These are phyloP conservation scores for Agraylea sexmaculata DNA, from an alignment of 1,140 invertebrate genomes.

Conservation along the genomic window DNA sequence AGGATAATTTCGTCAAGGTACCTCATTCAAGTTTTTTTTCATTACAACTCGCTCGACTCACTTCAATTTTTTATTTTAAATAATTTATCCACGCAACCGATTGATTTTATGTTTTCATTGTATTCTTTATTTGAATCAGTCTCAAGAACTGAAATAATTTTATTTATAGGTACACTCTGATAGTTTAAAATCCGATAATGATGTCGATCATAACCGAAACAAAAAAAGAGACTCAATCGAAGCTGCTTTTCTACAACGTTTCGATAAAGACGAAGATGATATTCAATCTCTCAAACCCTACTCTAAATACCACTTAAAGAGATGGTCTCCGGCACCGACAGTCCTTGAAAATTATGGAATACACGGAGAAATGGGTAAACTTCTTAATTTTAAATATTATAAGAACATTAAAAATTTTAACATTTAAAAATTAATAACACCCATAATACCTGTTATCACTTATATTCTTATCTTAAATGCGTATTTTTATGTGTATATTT, in stretches of 20 bases:
- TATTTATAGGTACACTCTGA: slow-evolving; percentile 8
- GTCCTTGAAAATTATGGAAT: slow-evolving; percentile 53
- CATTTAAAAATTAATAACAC: not conserved
- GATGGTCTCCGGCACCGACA: slow-evolving; percentile 59
- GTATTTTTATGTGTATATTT: too few species aligned
- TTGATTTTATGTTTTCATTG: slow-evolving; percentile 2
- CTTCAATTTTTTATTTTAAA: not conserved
- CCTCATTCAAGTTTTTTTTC: slow-evolving; percentile 3
- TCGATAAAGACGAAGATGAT: slow-evolving; percentile 28
- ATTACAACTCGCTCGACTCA: slow-evolving; percentile 9
- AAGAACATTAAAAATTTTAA: not conserved
- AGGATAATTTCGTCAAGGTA: too few species aligned
- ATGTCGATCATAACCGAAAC: slow-evolving; percentile 7
- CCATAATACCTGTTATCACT: too few species aligned
- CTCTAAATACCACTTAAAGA: slow-evolving; percentile 43
- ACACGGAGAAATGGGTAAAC: slow-evolving; percentile 76
- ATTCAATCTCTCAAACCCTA: slow-evolving; percentile 30
- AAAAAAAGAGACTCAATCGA: slow-evolving; percentile 36
- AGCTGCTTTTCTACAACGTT: slow-evolving; percentile 28
- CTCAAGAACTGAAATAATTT: too few species aligned
- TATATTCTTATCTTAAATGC: not conserved
- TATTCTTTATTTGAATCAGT: not conserved
- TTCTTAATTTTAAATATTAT: slow-evolving; percentile 8
- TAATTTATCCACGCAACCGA: not conserved
- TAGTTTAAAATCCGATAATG: slow-evolving; percentile 9